phyloP scores from a whole-genome alignment of 92 coral and sea anemone species.

The Metridium senile region DNA sequence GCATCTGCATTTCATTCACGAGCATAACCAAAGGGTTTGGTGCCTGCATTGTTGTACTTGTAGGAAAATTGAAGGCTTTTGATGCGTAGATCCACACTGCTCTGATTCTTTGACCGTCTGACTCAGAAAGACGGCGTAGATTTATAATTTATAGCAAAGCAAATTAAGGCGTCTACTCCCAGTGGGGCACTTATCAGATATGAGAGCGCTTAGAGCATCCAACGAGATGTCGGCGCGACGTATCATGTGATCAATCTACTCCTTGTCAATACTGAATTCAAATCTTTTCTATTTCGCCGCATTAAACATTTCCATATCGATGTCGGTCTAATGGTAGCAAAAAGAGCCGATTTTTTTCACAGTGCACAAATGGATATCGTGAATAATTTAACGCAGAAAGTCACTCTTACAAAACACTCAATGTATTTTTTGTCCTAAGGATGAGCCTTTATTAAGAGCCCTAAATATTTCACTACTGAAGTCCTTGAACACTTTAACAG shows the following conservation, averaged over 20 bases:
- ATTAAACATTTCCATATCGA: no score
- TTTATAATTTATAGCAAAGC: constrained; percentile 5
- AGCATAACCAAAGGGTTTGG: constrained; percentile 31
- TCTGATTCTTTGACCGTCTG: constrained; percentile 5
- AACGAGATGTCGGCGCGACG: neutral
- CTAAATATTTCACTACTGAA: neutral
- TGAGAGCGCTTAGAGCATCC: neutral
- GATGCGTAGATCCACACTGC: neutral
- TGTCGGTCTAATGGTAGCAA: no score
- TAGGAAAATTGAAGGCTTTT: neutral
- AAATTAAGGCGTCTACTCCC: neutral
- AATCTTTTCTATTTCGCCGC: no score
- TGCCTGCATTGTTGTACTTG: constrained; percentile 15
- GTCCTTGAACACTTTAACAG: neutral
- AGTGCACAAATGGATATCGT: no score
- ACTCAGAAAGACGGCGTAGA: constrained; percentile 14
- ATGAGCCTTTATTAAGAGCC: neutral
- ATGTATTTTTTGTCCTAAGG: neutral
- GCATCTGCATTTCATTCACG: constrained; percentile 43
- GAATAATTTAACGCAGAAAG: neutral
- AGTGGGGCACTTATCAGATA: constrained; percentile 18
- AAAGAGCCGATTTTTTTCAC: no score
- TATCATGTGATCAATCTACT: neutral
- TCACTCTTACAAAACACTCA: neutral
- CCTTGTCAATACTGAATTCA: neutral